A percentile compares a stretch with the other conserved stretches of the same genome.
phyloP scores from a whole-genome alignment of 2,888 invertebrate genomes.

The Parapristionchus giblindavisi region DNA sequence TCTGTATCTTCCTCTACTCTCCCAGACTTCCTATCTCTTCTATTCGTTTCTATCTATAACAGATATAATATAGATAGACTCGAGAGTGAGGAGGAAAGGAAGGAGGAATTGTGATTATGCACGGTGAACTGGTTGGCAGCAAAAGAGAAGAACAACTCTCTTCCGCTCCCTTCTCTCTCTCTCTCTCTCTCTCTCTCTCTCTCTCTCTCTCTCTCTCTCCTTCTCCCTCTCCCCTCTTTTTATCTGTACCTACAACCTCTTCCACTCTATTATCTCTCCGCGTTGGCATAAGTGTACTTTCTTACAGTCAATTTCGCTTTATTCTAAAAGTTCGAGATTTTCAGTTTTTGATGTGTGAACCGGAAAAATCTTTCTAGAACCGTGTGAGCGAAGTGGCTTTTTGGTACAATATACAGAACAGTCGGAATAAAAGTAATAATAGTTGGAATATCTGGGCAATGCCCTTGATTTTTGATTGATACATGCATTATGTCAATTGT shows the following conservation, averaged over 20 bases:
- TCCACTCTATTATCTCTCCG: not conserved
- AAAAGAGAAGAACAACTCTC: too few species aligned
- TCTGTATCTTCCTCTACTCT: slow-evolving; percentile 17
- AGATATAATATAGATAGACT: too few species aligned
- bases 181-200: slow-evolving; percentile 23
- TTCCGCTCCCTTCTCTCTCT: not conserved
- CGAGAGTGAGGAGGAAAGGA: not conserved
- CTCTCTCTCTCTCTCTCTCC: slow-evolving; percentile 27
- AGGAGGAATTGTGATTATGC: not conserved
- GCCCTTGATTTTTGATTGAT: too few species aligned
- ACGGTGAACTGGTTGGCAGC: not conserved
- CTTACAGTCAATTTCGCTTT: not conserved
- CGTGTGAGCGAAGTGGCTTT: too few species aligned
- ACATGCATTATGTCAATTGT: too few species aligned
- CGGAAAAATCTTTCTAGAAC: too few species aligned
- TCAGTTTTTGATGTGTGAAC: too few species aligned
- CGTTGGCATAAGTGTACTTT: not conserved
- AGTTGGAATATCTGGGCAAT: too few species aligned
- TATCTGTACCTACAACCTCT: not conserved
- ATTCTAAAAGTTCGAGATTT: too few species aligned
- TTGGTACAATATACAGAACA: too few species aligned
- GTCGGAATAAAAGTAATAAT: too few species aligned
- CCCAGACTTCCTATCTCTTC: slow-evolving; percentile 4
- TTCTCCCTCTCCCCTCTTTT: not conserved
- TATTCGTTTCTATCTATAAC: too few species aligned